These are phyloP conservation scores for Akabosia matsudoensis DNA, from an alignment of 1,140 invertebrate species.

Conservation along the genomic window DNA sequence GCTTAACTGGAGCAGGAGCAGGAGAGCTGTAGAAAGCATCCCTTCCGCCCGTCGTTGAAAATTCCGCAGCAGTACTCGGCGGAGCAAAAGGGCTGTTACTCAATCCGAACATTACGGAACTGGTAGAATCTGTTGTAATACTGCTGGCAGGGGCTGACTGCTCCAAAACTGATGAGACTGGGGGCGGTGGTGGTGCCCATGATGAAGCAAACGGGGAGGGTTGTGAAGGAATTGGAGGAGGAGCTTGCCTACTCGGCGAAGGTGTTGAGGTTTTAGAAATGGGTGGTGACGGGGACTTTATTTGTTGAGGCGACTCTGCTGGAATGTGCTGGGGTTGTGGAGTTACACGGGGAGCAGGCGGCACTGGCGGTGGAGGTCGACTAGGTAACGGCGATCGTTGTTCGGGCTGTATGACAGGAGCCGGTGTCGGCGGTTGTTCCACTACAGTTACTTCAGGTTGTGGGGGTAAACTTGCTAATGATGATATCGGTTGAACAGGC, in stretches of 20 bases:
- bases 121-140: not conserved
- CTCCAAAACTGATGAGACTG: not conserved
- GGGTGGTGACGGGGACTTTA: constrained; percentile 7
- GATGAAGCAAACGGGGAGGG: constrained; percentile 26
- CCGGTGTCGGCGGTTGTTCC: constrained; percentile 18
- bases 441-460: constrained; percentile 15
- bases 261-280: not conserved
- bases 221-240: constrained; percentile 9
- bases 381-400: constrained; percentile 52
- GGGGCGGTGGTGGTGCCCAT: constrained; percentile 39
- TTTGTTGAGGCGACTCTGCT: constrained; percentile 39
- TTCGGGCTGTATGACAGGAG: not conserved
- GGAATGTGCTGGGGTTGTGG: constrained; percentile 43
- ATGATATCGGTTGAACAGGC: not conserved
- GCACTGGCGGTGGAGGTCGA: constrained; percentile 49
- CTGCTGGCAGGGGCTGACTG: not conserved
- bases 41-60: not conserved
- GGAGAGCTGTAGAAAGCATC: not conserved
- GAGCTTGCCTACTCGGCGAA: constrained; percentile 11
- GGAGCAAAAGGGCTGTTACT: constrained; percentile 23
- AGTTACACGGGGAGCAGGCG: constrained; percentile 50
- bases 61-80: not conserved
- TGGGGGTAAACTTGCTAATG: constrained; percentile 20
- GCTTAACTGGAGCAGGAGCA: constrained; percentile 1
- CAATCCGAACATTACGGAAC: not conserved